These are phyloP conservation scores for Nycticryphes semicollaris DNA, from an alignment of 2,113 vertebrate genomes.

Conservation along the genomic window DNA sequence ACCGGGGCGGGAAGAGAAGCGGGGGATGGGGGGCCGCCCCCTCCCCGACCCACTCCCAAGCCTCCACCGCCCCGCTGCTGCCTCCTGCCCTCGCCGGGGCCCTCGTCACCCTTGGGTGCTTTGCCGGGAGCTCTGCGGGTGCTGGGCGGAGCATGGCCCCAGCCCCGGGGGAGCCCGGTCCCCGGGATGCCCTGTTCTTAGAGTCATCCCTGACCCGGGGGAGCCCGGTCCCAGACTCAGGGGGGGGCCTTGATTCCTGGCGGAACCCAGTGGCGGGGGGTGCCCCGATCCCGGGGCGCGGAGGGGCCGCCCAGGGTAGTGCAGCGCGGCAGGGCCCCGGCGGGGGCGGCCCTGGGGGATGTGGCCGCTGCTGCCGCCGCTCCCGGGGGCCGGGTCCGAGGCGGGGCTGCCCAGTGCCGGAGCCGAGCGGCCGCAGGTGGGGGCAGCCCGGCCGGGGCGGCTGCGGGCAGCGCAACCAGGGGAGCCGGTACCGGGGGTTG, in stretches of 20 bases:
- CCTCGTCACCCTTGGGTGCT: not conserved
- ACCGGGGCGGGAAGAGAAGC: not conserved
- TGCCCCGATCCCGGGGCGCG: not conserved
- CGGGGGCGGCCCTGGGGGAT: constrained; percentile 35
- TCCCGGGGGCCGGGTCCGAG: constrained; percentile 34
- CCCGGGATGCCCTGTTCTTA: not conserved
- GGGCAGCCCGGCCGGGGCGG: not conserved
- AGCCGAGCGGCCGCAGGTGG: not conserved
- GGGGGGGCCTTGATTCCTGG: not conserved
- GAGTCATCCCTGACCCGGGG: too few species aligned
- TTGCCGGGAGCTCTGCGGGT: not conserved
- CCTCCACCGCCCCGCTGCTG: not conserved
- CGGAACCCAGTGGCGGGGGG: too few species aligned
- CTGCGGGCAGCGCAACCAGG: not conserved
- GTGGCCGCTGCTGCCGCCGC: not conserved
- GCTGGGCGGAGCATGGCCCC: not conserved
- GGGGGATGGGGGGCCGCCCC: too few species aligned
- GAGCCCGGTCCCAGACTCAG: not conserved
- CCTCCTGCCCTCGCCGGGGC: not conserved
- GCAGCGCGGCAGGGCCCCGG: not conserved
- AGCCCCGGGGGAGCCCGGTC: not conserved
- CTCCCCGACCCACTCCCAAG: not conserved
- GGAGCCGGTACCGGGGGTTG: not conserved
- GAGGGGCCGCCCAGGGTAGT: not conserved
- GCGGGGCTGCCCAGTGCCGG: constrained; percentile 11